phyloP scores from a whole-genome alignment of 2,797 vertebrate species.

The Chanos chanos region DNA sequence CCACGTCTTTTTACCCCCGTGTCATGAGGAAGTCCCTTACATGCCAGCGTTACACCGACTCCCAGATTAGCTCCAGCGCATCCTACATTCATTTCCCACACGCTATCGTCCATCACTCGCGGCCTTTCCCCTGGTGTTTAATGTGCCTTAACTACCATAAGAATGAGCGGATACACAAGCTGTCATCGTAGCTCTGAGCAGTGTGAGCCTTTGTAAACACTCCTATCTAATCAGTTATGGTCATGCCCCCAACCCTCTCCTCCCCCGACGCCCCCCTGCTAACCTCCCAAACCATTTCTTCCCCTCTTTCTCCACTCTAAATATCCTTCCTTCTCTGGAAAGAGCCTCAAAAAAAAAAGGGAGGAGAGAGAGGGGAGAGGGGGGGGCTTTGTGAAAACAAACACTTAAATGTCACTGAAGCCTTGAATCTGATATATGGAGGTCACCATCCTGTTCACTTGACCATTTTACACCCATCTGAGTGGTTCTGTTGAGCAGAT shows the following conservation, averaged over 20 bases:
- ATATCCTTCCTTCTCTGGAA: too few species aligned
- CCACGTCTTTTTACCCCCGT: constrained; percentile 24
- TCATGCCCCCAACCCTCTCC: constrained; percentile 7
- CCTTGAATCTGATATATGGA: constrained; percentile 16
- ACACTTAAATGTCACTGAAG: constrained; percentile 17
- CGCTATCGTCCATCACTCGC: constrained; percentile 17
- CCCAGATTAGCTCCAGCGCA: constrained; percentile 22
- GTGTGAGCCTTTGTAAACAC: constrained; percentile 46
- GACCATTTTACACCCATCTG: constrained; percentile 30
- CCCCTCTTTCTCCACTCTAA: too few species aligned
- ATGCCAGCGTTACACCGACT: constrained; percentile 28
- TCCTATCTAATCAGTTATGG: constrained; percentile 35
- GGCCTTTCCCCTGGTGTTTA: neutral
- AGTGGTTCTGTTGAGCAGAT: constrained; percentile 21
- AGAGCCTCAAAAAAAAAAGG: too few species aligned
- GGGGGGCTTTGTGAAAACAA: neutral
- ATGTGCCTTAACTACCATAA: neutral
- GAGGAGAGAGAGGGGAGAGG: too few species aligned
- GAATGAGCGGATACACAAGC: neutral
- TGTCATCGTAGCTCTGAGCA: constrained; percentile 36
- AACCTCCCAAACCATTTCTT: neutral
- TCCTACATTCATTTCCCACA: constrained; percentile 10
- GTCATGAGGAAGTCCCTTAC: constrained; percentile 27
- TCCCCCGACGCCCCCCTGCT: constrained; percentile 35
- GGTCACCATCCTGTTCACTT: constrained; percentile 5